phyloP scores from a whole-genome alignment of 2,113 vertebrate species.

The Scomber japonicus region DNA sequence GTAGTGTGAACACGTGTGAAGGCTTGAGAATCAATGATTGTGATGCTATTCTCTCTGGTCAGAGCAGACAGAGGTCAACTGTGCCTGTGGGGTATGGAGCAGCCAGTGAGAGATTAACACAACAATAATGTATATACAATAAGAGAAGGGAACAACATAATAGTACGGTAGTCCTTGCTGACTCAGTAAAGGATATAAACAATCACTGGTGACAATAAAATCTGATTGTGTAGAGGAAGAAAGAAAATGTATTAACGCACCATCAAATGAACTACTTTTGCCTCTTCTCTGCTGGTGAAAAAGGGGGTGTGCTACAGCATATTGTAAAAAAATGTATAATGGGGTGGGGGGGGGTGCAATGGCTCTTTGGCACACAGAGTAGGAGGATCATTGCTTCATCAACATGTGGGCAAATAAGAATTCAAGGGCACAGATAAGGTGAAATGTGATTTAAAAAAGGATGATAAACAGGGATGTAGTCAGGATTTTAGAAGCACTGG shows the following conservation, averaged over 20 bases:
- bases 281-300: background rate
- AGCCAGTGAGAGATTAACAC: slow-evolving; percentile 36
- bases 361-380: background rate
- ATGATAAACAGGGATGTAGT: no score
- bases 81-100: slow-evolving; percentile 19
- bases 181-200: slow-evolving; percentile 33
- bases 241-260: slow-evolving; percentile 5
- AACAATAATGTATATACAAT: slow-evolving; percentile 37
- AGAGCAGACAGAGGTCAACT: slow-evolving; percentile 30
- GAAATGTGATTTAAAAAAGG: background rate
- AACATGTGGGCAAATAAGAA: background rate
- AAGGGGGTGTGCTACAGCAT: background rate
- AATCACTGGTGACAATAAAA: slow-evolving; percentile 18
- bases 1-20: background rate
- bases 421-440: background rate
- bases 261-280: slow-evolving; percentile 3
- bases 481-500: background rate
- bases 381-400: background rate
- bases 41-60: background rate
- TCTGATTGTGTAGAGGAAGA: slow-evolving; percentile 3
- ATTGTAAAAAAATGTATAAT: background rate
- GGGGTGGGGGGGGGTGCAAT: background rate
- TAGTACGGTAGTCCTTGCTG: slow-evolving; percentile 18
- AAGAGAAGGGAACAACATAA: slow-evolving; percentile 21
- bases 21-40: slow-evolving; percentile 16